Conservation (phyloP, 2,113 vertebrate genomes). For the Pheucticus melanocephalus region DNA sequence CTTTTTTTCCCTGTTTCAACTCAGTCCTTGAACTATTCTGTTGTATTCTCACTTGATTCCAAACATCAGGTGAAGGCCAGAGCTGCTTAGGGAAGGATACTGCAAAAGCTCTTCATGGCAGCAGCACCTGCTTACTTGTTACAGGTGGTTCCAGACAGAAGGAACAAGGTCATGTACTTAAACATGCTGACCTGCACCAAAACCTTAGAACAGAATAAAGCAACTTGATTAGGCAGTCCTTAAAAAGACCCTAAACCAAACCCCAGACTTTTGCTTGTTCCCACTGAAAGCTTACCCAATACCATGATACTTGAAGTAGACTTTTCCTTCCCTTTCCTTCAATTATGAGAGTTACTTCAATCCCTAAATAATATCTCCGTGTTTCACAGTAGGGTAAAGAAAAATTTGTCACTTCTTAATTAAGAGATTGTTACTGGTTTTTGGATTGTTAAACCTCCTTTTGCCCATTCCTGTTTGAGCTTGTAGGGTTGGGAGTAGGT, state of each 20-base stretch:
- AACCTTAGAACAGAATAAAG: not conserved
- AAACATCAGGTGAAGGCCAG: not conserved
- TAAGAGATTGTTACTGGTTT: not conserved
- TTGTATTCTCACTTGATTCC: not conserved
- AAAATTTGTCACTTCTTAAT: not conserved
- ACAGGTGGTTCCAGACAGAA: not conserved
- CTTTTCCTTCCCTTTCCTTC: not conserved
- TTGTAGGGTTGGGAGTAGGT: not conserved
- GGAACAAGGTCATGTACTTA: not conserved
- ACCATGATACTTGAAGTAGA: not conserved
- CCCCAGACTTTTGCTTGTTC: not conserved
- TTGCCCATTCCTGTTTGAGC: not conserved
- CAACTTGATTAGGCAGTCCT: not conserved
- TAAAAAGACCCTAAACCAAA: not conserved
- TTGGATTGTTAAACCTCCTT: not conserved
- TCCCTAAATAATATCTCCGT: not conserved
- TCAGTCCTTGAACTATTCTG: not conserved
- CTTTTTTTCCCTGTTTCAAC: accelerated
- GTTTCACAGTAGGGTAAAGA: not conserved
- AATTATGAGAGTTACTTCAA: not conserved
- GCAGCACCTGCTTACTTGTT: not conserved
- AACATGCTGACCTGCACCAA: not conserved
- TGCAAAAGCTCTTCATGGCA: not conserved
- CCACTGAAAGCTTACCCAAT: not conserved
- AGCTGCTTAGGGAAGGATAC: not conserved